Conservation (phyloP, 2,113 vertebrate genomes). For the Pungitius pungitius region DNA sequence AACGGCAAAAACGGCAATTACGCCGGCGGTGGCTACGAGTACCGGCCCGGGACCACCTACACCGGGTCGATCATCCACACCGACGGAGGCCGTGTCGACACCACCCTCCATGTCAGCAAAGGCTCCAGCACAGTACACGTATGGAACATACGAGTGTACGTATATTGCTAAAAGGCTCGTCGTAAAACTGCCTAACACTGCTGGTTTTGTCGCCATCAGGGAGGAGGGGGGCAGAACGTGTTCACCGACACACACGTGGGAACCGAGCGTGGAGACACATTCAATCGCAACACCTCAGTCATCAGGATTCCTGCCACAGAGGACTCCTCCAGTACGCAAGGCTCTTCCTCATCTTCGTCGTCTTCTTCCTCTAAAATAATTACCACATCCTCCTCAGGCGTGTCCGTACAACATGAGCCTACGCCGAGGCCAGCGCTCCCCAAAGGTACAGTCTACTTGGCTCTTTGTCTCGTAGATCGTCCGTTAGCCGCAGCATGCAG, state of each 20-base stretch:
- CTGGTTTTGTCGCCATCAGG: slow-evolving; percentile 27
- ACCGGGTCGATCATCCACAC: slow-evolving; percentile 16
- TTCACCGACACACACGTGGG: slow-evolving; percentile 52
- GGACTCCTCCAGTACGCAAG: slow-evolving; percentile 32
- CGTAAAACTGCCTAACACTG: not conserved
- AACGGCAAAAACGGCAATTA: slow-evolving; percentile 46
- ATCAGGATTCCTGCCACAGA: slow-evolving; percentile 35
- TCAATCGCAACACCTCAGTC: slow-evolving; percentile 38
- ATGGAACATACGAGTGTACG: not conserved
- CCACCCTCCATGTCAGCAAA: slow-evolving; percentile 21
- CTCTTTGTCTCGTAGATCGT: not conserved
- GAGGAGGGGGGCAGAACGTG: slow-evolving; percentile 25
- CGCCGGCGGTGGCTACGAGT: slow-evolving; percentile 51
- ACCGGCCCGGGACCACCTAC: slow-evolving; percentile 43
- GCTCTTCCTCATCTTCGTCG: slow-evolving; percentile 50
- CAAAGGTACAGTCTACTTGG: slow-evolving; percentile 69
- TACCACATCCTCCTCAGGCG: slow-evolving; percentile 56
- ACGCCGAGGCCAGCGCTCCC: slow-evolving; percentile 67
- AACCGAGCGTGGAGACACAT: slow-evolving; percentile 67
- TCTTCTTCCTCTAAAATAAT: slow-evolving; percentile 54
- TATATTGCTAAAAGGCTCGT: not conserved
- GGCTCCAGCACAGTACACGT: slow-evolving; percentile 55
- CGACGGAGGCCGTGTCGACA: slow-evolving; percentile 17
- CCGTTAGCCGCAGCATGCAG: not conserved
- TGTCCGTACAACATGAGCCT: slow-evolving; percentile 48